These are phyloP conservation scores for Phymastichus coffea DNA, from an alignment of 1,140 invertebrate genomes.

Conservation along the genomic window DNA sequence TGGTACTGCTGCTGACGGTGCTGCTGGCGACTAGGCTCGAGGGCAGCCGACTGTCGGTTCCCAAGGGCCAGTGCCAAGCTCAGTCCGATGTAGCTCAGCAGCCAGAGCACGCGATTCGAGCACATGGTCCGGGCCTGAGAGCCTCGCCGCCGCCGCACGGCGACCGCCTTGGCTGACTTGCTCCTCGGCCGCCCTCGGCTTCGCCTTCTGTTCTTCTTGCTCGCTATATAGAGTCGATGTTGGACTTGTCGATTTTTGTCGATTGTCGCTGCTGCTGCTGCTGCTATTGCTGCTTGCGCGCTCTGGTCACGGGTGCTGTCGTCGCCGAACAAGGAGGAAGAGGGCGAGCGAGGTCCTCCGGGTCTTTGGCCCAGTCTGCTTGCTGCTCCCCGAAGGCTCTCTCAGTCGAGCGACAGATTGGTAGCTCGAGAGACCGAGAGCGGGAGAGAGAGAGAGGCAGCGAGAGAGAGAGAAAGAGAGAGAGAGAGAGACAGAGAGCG, in stretches of 20 bases:
- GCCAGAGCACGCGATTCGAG: slow-evolving; percentile 20
- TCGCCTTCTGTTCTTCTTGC: too few species aligned
- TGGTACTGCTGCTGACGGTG: neutral
- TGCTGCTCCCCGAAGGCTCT: too few species aligned
- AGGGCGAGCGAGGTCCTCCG: neutral
- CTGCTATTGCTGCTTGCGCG: neutral
- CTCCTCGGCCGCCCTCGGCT: neutral
- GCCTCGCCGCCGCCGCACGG: neutral
- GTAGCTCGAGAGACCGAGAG: too few species aligned
- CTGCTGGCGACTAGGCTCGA: neutral
- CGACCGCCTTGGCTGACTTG: neutral
- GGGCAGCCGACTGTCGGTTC: slow-evolving; percentile 1
- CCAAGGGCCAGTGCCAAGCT: slow-evolving; percentile 17
- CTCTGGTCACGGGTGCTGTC: too few species aligned
- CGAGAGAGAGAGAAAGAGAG: too few species aligned
- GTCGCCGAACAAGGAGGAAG: neutral
- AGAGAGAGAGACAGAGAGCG: too few species aligned
- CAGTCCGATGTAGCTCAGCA: slow-evolving; percentile 19
- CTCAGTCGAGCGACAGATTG: too few species aligned
- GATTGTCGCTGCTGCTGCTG: neutral
- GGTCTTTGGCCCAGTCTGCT: too few species aligned
- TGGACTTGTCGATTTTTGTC: too few species aligned
- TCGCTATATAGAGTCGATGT: too few species aligned
- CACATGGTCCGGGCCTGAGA: neutral
- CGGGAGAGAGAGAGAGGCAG: neutral